phyloP scores from a whole-genome alignment of 2,888 invertebrate genomes.

The Pediacus dermestoides region DNA sequence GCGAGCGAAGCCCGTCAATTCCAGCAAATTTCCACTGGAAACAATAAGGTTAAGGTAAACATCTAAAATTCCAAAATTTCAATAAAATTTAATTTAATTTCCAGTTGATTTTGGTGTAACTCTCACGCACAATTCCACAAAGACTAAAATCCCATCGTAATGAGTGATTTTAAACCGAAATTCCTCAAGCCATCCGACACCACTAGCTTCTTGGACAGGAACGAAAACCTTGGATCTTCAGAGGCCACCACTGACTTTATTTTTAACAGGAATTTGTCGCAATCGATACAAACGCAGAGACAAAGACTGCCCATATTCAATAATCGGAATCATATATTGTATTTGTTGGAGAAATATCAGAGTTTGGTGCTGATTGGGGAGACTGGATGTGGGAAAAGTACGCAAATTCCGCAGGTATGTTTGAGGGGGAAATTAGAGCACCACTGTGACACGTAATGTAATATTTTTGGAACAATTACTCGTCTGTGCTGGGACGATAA shows the following conservation, averaged over 20 bases:
- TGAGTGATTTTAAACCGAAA: slow-evolving; percentile 48
- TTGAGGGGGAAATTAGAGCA: too few relatives aligned
- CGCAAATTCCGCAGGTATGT: slow-evolving; percentile 88
- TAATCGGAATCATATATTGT: slow-evolving; percentile 82
- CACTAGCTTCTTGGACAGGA: slow-evolving; percentile 45
- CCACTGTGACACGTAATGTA: too few relatives aligned
- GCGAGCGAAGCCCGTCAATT: too few relatives aligned
- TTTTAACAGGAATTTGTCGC: slow-evolving; percentile 79
- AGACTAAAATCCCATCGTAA: too few relatives aligned
- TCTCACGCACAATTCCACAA: too few relatives aligned
- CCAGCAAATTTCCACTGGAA: too few relatives aligned
- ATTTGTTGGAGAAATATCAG: slow-evolving; percentile 85
- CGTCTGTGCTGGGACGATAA: too few relatives aligned
- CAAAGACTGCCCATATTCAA: slow-evolving; percentile 84
- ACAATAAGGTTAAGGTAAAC: too few relatives aligned
- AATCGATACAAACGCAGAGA: slow-evolving; percentile 80
- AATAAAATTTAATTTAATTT: too few relatives aligned
- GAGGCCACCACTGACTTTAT: slow-evolving; percentile 57
- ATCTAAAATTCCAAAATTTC: too few relatives aligned
- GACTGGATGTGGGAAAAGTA: slow-evolving; percentile 95
- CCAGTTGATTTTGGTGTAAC: too few relatives aligned
- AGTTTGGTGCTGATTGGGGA: slow-evolving; percentile 87
- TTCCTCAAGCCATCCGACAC: slow-evolving; percentile 47
- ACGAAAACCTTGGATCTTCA: slow-evolving; percentile 34
- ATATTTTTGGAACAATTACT: too few relatives aligned